Conservation (phyloP, 2,797 vertebrate genomes). For the Neosilurus mollespiculum region DNA sequence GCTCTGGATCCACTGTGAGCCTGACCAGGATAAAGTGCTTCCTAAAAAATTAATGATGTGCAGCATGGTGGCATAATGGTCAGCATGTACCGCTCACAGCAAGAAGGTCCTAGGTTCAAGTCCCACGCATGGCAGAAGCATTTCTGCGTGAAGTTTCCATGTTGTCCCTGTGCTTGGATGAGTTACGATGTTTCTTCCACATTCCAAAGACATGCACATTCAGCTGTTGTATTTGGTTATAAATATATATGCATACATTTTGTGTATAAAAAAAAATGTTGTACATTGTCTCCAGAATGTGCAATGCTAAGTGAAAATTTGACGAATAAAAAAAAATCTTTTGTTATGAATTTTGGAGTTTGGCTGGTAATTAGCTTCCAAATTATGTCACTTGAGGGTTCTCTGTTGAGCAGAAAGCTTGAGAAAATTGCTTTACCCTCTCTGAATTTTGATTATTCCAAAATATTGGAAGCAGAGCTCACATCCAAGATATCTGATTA, state of each 20-base stretch:
- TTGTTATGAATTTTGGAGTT: neutral
- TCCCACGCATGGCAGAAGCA: no score
- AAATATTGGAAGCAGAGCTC: neutral
- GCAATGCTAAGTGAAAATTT: neutral
- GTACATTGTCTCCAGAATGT: neutral
- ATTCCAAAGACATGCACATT: no score
- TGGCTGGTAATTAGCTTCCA: neutral
- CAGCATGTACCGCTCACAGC: no score
- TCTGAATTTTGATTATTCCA: neutral
- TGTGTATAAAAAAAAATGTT: no score
- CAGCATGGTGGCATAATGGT: no score
- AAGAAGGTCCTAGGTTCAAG: no score
- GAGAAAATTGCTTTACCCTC: neutral
- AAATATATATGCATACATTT: no score
- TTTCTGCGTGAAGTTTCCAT: no score
- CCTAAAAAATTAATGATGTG: neutral
- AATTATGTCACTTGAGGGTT: neutral
- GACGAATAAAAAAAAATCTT: neutral
- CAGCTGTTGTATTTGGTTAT: no score
- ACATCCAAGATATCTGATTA: neutral
- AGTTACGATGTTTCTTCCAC: no score
- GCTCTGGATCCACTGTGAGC: neutral
- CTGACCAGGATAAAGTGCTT: neutral
- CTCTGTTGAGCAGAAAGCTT: neutral
- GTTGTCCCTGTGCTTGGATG: no score